Percentiles rank a stretch among this genome's conserved stretches.
Evolutionary conservation across 2,888 invertebrate genomes (phyloP).

Genomic region (Cheiracanthium punctorium): DNA sequence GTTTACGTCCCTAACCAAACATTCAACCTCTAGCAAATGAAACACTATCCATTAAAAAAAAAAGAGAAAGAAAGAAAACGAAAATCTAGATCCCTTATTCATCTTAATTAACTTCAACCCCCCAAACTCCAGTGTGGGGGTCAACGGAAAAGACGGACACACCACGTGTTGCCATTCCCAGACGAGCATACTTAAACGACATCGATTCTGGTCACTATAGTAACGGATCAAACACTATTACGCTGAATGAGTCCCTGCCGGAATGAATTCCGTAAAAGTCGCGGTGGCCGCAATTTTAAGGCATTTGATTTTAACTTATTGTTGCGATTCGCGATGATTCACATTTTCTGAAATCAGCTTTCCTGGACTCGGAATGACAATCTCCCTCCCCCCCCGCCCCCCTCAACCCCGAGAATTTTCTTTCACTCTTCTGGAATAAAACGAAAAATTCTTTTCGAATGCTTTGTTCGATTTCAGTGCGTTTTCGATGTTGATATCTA

Average conservation of each 20-base stretch:
- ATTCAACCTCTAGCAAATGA: background rate
- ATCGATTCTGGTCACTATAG: slow-evolving; percentile 48
- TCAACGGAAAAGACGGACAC: slow-evolving; percentile 15
- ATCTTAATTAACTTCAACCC: slow-evolving; percentile 15
- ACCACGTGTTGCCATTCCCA: slow-evolving; percentile 43
- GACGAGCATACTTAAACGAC: slow-evolving; percentile 45
- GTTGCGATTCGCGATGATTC: background rate
- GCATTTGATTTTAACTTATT: slow-evolving; percentile 10
- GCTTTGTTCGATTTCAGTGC: too few species aligned
- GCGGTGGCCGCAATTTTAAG: background rate
- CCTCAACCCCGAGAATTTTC: too few species aligned
- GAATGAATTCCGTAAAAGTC: slow-evolving; percentile 1
- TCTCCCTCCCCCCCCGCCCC: too few species aligned
- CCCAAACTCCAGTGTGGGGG: background rate
- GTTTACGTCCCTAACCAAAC: background rate
- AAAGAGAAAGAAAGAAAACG: background rate
- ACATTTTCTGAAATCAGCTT: slow-evolving; percentile 1
- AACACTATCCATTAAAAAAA: background rate
- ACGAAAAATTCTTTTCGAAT: too few species aligned
- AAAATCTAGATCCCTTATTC: background rate
- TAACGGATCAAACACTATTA: slow-evolving; percentile 52
- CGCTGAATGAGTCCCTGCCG: slow-evolving; percentile 17
- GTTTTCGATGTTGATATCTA: too few species aligned
- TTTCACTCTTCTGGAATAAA: too few species aligned
- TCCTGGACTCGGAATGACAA: too few species aligned